Evolutionary conservation across 2,797 vertebrate genomes (phyloP).

Genomic region (Hydrophis major): DNA sequence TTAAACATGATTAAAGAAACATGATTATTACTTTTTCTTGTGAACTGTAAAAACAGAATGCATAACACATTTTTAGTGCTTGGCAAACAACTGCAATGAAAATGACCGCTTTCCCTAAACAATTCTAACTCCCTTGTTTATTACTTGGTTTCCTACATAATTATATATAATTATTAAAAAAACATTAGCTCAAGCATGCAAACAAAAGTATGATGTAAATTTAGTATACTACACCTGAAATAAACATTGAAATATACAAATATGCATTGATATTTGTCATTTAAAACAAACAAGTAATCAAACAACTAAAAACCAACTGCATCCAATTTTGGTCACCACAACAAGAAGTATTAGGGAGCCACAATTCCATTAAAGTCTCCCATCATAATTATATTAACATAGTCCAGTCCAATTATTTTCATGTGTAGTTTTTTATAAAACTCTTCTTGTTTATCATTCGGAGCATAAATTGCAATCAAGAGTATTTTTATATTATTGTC

Average conservation of each 20-base stretch:
- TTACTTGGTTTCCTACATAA: neutral
- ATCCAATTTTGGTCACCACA: neutral
- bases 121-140: neutral
- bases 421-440: no score
- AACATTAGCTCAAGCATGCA: neutral
- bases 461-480: no score
- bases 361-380: no score
- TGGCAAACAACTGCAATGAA: neutral
- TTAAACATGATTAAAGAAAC: neutral
- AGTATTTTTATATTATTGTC: no score
- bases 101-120: neutral
- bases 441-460: no score
- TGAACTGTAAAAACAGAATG: neutral
- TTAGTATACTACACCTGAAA: neutral
- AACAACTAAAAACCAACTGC: neutral
- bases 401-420: no score
- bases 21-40: neutral
- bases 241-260: neutral
- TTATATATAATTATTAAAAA: neutral
- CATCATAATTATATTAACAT: no score
- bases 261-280: neutral
- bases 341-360: neutral
- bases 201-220: neutral
- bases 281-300: neutral
- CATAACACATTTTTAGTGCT: neutral